Base-by-base conservation (phyloP, 1,140 invertebrate species). In the Drosophila orosa region DNA sequence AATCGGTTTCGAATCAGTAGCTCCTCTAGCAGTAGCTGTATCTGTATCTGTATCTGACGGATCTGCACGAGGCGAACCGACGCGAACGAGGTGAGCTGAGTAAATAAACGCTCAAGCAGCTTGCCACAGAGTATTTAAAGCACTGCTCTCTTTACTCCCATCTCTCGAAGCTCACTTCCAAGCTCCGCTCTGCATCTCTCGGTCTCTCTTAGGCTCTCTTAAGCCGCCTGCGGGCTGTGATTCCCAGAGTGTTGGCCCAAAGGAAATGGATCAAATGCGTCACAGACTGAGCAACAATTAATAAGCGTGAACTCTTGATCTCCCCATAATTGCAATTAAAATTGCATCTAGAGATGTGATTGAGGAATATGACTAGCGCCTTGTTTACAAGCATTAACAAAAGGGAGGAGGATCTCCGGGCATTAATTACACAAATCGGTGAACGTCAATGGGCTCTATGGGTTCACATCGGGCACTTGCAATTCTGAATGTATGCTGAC, bases 111-210 rank as follows among this genome's bases (percentile, higher is more conserved):
- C 31, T 37, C 24, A n/a, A 22, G 3, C 24, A 48, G 35, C 63
- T 47, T 45, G 67, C 55, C 40, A 24, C 44, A 47, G 52, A 63
- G 48, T 65, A 87, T 83, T 87, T 86, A 83, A 86, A 79, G 83
- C 83, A 35, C 40, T 17, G 57, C 66, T 66, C 42, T 52, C 48
- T 33, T 13, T 29, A 9, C 7, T 6, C 24, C 24, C 24, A 39
- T 8, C 55, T 44, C 42, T 56, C 29, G 31, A 60, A 68, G 59
- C 73, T 78, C 39, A 29, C 24, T 27, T 42, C 10, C 17, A 58
- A 25, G 25, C 19, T 68, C 13, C 1, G 24, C 17, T 31, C 9
- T 54, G 22, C 2, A 13, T 5, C 52, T 24, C 57, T 47, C 35
- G 6, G 3, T 39, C 9, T 52, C 71, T 77, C 39, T 62, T 33